Conservation (phyloP, 1,140 invertebrate species). For the Ridgeia piscesae region DNA sequence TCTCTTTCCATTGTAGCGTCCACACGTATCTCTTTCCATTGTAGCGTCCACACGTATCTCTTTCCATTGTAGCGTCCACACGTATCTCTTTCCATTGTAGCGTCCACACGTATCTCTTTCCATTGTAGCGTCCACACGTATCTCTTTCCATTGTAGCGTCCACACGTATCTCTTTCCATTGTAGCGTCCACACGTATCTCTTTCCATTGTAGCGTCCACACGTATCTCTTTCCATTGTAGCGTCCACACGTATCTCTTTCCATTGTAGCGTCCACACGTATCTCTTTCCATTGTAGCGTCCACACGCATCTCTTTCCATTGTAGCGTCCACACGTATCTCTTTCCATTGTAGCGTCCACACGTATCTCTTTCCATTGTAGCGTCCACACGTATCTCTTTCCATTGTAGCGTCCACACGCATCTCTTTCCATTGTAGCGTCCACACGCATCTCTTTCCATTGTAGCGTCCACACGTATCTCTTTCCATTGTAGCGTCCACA, state of each 20-base stretch:
- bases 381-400: not conserved
- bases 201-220: not conserved
- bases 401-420: not conserved
- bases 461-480: not conserved
- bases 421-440: not conserved
- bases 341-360: not conserved
- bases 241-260: not conserved
- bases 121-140: not conserved
- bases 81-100: not conserved
- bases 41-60: not conserved
- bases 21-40: not conserved
- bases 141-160: not conserved
- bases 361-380: not conserved
- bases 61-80: not conserved
- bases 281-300: not conserved
- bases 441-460: not conserved
- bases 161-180: not conserved
- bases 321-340: not conserved
- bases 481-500: not conserved
- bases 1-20: not conserved
- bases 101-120: not conserved
- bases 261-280: not conserved
- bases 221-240: not conserved
- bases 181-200: not conserved
- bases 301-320: not conserved